A percentile compares a stretch with the other conserved stretches of the same genome.
phyloP scores from a whole-genome alignment of 2,113 vertebrate genomes.

The Channa argus region DNA sequence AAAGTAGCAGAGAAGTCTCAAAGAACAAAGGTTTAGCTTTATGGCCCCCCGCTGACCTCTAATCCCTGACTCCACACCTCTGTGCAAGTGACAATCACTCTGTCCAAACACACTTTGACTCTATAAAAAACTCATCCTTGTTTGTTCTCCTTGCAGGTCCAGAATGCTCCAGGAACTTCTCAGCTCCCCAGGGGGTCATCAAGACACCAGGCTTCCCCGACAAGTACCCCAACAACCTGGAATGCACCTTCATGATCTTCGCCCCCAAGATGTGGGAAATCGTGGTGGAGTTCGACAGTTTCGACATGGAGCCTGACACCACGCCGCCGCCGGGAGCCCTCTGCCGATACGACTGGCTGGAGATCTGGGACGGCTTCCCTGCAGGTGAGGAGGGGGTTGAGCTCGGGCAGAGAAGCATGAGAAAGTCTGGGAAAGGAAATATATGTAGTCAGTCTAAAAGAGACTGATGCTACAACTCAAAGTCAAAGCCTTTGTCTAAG shows the following conservation, averaged over 20 bases:
- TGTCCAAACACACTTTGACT: constrained; percentile 32
- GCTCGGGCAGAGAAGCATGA: not conserved
- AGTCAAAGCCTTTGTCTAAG: no score
- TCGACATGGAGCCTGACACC: constrained; percentile 94
- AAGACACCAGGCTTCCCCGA: constrained; percentile 96
- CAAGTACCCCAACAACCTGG: constrained; percentile 97
- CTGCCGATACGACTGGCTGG: constrained; percentile 95
- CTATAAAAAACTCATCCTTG: constrained; percentile 9
- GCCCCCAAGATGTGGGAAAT: constrained; percentile 97
- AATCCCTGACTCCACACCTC: constrained; percentile 6
- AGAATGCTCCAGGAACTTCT: constrained; percentile 97
- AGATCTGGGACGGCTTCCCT: constrained; percentile 98
- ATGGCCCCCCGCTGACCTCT: not conserved
- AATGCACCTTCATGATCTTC: constrained; percentile 98
- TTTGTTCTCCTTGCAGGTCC: constrained; percentile 83
- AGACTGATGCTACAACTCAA: no score
- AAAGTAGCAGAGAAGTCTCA: not conserved
- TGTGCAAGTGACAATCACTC: not conserved
- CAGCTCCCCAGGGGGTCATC: constrained; percentile 88
- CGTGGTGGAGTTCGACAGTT: constrained; percentile 96
- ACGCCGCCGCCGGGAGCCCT: constrained; percentile 90
- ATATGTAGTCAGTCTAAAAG: no score
- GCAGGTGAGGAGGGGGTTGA: constrained; percentile 85
- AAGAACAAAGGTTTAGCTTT: not conserved
- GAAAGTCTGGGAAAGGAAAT: not conserved